Conservation (phyloP, 2,888 invertebrate species). For the Chrysotoxum bicinctum region DNA sequence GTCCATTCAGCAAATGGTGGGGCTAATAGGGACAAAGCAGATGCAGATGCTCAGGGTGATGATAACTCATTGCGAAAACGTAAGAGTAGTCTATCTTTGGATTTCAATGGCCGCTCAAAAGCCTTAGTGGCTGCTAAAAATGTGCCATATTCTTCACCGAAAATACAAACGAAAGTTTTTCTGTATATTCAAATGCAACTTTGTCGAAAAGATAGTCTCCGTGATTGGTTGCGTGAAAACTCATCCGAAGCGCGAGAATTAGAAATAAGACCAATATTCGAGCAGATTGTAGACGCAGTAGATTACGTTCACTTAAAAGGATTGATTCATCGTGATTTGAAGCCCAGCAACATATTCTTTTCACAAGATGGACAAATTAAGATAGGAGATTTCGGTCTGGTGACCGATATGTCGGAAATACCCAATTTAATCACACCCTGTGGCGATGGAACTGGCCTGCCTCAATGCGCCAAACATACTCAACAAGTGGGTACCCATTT, state of each 20-base stretch:
- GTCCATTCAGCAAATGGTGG: slow-evolving; percentile 76
- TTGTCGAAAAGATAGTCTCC: slow-evolving; percentile 92
- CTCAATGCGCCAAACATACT: slow-evolving; percentile 83
- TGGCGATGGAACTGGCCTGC: slow-evolving; percentile 76
- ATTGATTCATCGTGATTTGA: slow-evolving; percentile 97
- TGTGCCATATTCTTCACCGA: slow-evolving; percentile 71
- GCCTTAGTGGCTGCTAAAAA: slow-evolving; percentile 50
- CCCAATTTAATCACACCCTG: slow-evolving; percentile 79
- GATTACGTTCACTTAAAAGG: slow-evolving; percentile 96
- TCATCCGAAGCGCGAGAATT: slow-evolving; percentile 82
- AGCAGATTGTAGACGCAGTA: slow-evolving; percentile 96
- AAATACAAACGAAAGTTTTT: slow-evolving; percentile 84
- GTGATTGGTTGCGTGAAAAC: slow-evolving; percentile 92
- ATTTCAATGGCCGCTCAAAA: slow-evolving; percentile 44
- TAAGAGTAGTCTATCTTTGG: slow-evolving; percentile 44
- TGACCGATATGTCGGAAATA: slow-evolving; percentile 90
- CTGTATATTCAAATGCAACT: slow-evolving; percentile 99
- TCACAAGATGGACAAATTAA: slow-evolving; percentile 94
- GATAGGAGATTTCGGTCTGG: slow-evolving; percentile 99
- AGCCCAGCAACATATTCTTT: slow-evolving; percentile 97
- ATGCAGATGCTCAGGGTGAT: slow-evolving; percentile 23
- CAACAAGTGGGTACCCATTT: slow-evolving; percentile 92
- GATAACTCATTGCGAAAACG: slow-evolving; percentile 39
- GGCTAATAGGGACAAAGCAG: slow-evolving; percentile 25
- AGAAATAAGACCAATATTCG: slow-evolving; percentile 87